These are phyloP conservation scores for Syrmaticus mikado DNA, from an alignment of 2,113 vertebrate species.

Conservation along the genomic window DNA sequence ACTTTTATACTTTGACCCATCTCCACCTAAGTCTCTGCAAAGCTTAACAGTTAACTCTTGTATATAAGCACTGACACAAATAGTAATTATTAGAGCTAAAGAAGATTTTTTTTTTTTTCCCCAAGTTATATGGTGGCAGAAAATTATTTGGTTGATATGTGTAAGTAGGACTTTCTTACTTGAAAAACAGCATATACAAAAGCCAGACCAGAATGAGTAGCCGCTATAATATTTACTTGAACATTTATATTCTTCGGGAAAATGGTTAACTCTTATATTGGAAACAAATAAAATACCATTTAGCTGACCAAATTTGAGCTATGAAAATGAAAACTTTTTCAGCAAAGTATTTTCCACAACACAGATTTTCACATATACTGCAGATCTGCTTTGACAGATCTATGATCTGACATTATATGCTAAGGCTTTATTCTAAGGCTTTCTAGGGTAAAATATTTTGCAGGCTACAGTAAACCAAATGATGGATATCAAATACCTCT, in stretches of 20 bases:
- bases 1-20: neutral
- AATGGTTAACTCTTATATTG: neutral
- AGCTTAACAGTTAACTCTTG: neutral
- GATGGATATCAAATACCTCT: neutral
- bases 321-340: neutral
- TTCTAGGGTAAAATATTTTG: neutral
- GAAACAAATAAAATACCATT: neutral
- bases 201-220: neutral
- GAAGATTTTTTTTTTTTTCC: neutral
- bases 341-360: neutral
- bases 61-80: neutral
- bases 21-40: slow-evolving; percentile 33
- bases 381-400: neutral
- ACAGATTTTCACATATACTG: neutral
- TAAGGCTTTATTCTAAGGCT: neutral
- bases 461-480: neutral
- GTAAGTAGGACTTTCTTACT: neutral
- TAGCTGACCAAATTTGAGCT: neutral
- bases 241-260: neutral
- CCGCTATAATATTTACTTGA: neutral
- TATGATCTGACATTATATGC: neutral
- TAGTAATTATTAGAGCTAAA: slow-evolving; percentile 1
- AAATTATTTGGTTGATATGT: neutral
- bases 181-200: neutral
- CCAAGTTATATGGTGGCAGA: neutral